phyloP scores from a whole-genome alignment of 2,113 vertebrate genomes.

The Rana temporaria region DNA sequence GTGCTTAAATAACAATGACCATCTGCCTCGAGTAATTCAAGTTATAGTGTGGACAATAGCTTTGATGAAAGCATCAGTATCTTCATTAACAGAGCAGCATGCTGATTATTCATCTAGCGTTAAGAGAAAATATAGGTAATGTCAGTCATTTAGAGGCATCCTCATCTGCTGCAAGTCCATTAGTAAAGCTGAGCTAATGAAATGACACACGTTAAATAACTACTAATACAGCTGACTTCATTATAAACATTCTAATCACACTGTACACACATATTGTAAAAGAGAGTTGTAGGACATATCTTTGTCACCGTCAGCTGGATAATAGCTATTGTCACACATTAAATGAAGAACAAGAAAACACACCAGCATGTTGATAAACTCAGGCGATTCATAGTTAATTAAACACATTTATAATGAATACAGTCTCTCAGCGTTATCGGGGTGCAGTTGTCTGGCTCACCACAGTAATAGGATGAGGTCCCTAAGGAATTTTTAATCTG shows the following conservation, averaged over 20 bases:
- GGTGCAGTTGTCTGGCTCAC: too few relatives aligned
- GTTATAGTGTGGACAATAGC: slow-evolving; percentile 35
- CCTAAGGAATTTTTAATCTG: too few relatives aligned
- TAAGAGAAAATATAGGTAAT: slow-evolving; percentile 30
- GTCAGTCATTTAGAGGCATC: slow-evolving; percentile 32
- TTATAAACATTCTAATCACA: slow-evolving; percentile 25
- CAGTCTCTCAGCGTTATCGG: too few relatives aligned
- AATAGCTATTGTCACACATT: too few relatives aligned
- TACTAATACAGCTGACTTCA: background rate
- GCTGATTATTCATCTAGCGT: slow-evolving; percentile 25
- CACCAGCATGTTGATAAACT: too few relatives aligned
- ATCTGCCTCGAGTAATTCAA: slow-evolving; percentile 34
- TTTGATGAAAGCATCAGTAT: slow-evolving; percentile 28
- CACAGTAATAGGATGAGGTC: too few relatives aligned
- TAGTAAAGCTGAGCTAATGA: slow-evolving; percentile 36
- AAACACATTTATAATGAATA: too few relatives aligned
- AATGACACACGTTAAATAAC: slow-evolving; percentile 9
- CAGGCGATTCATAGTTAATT: too few relatives aligned
- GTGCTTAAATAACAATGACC: slow-evolving; percentile 10
- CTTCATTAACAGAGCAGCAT: slow-evolving; percentile 37
- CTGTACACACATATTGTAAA: background rate
- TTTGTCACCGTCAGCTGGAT: too few relatives aligned
- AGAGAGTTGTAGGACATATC: background rate
- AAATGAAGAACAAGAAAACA: too few relatives aligned
- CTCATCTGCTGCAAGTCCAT: slow-evolving; percentile 39